Evolutionary conservation across 1,140 invertebrate species (phyloP).

Genomic region (Diabrotica virgifera): DNA sequence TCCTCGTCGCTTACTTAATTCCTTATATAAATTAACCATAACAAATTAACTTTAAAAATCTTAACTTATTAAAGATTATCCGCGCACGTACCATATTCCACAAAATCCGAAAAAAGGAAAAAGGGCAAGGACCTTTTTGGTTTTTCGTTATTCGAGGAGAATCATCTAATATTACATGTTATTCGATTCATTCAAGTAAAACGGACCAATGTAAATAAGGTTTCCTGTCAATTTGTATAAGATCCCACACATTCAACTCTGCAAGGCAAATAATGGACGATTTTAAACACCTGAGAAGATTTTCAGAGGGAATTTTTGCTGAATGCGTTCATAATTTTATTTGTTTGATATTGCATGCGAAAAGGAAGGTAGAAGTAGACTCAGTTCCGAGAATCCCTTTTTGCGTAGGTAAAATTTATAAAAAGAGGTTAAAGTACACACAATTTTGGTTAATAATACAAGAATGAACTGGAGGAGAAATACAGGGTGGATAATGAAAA

Average conservation of each 20-base stretch:
- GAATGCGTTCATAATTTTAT: slow-evolving; percentile 19
- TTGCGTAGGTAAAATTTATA: slow-evolving; percentile 3
- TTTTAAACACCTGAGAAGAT: slow-evolving; percentile 21
- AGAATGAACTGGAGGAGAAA: too few species aligned
- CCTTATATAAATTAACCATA: too few species aligned
- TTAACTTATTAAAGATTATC: not conserved
- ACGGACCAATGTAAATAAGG: slow-evolving; percentile 23
- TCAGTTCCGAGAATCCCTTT: slow-evolving; percentile 1
- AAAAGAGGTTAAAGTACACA: not conserved
- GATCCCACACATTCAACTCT: slow-evolving; percentile 23
- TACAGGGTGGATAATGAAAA: too few species aligned
- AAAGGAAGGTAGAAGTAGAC: not conserved
- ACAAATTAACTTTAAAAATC: not conserved
- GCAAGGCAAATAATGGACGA: slow-evolving; percentile 17
- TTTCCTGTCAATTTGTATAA: slow-evolving; percentile 25
- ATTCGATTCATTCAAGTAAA: slow-evolving; percentile 24
- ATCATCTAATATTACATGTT: slow-evolving; percentile 25
- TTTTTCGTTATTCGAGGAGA: slow-evolving; percentile 21
- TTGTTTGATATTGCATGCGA: not conserved
- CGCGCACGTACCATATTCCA: not conserved
- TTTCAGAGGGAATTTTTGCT: slow-evolving; percentile 13
- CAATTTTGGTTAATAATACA: too few species aligned
- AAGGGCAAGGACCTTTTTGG: slow-evolving; percentile 18
- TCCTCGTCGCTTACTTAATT: too few species aligned
- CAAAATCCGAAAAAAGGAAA: slow-evolving; percentile 15